phyloP scores from a whole-genome alignment of 2,888 invertebrate genomes.

The Neoscelio sp. region DNA sequence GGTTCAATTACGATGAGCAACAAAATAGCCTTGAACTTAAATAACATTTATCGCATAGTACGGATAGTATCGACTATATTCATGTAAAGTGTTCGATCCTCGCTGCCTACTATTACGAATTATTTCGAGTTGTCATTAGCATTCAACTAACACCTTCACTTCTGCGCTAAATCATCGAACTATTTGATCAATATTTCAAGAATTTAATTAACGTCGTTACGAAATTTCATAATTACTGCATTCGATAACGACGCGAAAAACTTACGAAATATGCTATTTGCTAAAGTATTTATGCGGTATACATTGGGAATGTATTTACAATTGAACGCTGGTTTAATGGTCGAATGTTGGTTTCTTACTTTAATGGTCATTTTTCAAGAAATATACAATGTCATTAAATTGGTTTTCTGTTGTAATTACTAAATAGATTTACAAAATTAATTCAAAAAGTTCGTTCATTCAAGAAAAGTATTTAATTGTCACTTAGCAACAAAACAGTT shows the following conservation, averaged over 20 bases:
- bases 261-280: not conserved
- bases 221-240: not conserved
- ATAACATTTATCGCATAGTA: slow-evolving; percentile 1
- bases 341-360: too few species aligned
- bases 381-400: too few species aligned
- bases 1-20: not conserved
- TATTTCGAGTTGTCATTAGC: slow-evolving; percentile 1
- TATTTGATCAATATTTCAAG: not conserved
- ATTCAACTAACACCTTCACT: slow-evolving; percentile 1
- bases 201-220: slow-evolving; percentile 1
- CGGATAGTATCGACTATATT: not conserved
- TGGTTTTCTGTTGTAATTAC: too few species aligned
- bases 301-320: too few species aligned
- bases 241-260: not conserved
- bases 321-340: too few species aligned
- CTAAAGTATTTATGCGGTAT: too few species aligned
- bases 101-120: not conserved
- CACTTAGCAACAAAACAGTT: too few species aligned
- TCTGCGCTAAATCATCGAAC: not conserved
- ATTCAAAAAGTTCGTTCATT: too few species aligned
- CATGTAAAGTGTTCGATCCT: slow-evolving; percentile 5
- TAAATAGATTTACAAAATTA: too few species aligned
- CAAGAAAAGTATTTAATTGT: too few species aligned
- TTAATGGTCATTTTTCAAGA: too few species aligned
- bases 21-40: slow-evolving; percentile 1